A percentile compares a stretch with the other conserved stretches of the same genome.
These are phyloP conservation scores for Metopolophium dirhodum DNA, from an alignment of 1,140 invertebrate genomes.

Conservation along the genomic window DNA sequence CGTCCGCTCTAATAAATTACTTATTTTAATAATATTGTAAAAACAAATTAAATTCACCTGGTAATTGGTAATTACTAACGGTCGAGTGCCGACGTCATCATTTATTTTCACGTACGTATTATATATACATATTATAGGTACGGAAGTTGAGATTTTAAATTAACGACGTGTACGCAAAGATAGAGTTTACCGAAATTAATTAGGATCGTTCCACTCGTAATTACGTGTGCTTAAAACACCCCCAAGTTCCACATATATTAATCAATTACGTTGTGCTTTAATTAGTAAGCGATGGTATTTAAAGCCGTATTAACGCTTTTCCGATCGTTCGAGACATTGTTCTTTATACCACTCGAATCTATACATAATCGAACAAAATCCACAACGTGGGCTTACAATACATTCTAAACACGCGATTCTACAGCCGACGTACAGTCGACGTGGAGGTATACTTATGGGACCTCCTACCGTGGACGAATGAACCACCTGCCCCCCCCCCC, in stretches of 20 bases:
- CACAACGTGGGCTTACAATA: not conserved
- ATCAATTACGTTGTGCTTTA: not conserved
- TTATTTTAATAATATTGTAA: not conserved
- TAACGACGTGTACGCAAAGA: not conserved
- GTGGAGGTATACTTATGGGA: not conserved
- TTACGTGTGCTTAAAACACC: not conserved
- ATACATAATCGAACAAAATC: not conserved
- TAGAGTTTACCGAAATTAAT: not conserved
- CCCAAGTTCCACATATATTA: not conserved
- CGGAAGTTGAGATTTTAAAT: not conserved
- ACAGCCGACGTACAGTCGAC: not conserved
- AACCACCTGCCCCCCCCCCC: too few relatives aligned
- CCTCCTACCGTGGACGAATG: not conserved
- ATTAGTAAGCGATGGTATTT: not conserved
- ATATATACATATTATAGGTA: not conserved
- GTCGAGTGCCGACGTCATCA: not conserved
- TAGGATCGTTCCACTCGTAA: not conserved
- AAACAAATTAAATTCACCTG: not conserved
- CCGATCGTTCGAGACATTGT: not conserved
- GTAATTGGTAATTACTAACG: constrained; percentile 5
- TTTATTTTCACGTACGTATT: not conserved
- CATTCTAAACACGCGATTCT: not conserved
- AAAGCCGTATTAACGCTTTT: constrained; percentile 8
- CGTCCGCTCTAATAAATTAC: not conserved
- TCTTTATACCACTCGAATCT: not conserved